Conservation (phyloP, 2,113 vertebrate species). For the Leptobrachium leishanense region DNA sequence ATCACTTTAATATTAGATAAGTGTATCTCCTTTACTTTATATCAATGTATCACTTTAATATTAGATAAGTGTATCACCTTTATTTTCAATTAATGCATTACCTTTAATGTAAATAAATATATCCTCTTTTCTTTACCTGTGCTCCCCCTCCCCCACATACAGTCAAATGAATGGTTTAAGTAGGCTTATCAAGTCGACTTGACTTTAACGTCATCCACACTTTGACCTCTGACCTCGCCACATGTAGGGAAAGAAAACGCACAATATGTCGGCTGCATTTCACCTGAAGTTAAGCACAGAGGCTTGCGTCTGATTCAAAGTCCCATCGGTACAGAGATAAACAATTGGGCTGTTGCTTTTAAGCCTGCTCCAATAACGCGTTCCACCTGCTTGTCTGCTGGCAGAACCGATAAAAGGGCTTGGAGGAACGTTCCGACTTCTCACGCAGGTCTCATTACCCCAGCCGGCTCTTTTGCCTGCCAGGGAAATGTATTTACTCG, state of each 20-base stretch:
- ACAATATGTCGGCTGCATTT: not conserved
- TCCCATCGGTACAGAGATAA: constrained; percentile 10
- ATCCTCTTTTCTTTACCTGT: too few relatives aligned
- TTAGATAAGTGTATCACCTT: too few relatives aligned
- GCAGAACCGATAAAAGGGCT: constrained; percentile 4
- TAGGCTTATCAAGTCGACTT: too few relatives aligned
- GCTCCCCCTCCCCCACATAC: too few relatives aligned
- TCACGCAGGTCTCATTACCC: constrained; percentile 15
- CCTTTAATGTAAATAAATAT: too few relatives aligned
- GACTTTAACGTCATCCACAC: not conserved
- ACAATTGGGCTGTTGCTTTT: not conserved
- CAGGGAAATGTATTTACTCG: constrained; percentile 27
- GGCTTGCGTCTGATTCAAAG: not conserved
- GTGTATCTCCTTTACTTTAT: too few relatives aligned
- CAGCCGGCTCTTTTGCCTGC: constrained; percentile 40
- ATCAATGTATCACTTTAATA: too few relatives aligned
- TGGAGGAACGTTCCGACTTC: not conserved
- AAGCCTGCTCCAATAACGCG: constrained; percentile 7
- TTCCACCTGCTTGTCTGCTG: constrained; percentile 7
- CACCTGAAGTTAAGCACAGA: not conserved
- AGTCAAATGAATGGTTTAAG: too few relatives aligned
- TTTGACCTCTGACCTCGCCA: not conserved
- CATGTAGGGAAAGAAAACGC: not conserved
- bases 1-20: too few relatives aligned
- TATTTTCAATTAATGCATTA: too few relatives aligned